Evolutionary conservation across 1,140 invertebrate genomes (phyloP).

Genomic region (Nephila pilipes): DNA sequence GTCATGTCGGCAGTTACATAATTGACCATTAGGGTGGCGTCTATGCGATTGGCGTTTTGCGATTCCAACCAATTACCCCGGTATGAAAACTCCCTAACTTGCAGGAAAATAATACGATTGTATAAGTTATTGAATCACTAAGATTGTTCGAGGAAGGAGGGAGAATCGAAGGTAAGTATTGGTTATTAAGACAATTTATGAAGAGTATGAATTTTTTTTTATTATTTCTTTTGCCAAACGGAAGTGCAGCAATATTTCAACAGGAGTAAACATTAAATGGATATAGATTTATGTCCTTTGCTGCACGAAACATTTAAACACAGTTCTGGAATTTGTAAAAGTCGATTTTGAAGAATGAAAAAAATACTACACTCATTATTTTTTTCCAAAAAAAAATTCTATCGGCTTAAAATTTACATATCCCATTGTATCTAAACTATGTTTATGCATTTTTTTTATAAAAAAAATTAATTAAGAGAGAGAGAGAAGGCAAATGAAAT

Average conservation of each 20-base stretch:
- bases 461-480: no score
- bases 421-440: no score
- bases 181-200: not conserved
- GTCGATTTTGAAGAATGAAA: no score
- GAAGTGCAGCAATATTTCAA: not conserved
- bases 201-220: not conserved
- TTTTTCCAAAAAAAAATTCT: no score
- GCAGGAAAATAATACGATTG: slow-evolving; percentile 1
- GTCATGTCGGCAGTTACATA: slow-evolving; percentile 45
- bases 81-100: not conserved
- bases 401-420: no score
- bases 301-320: no score
- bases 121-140: slow-evolving; percentile 38
- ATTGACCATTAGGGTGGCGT: slow-evolving; percentile 61
- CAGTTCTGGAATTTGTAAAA: no score
- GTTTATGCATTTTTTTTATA: no score
- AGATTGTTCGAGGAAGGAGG: not conserved
- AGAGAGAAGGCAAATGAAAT: no score
- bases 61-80: slow-evolving; percentile 49
- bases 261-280: not conserved
- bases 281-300: no score
- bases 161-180: not conserved
- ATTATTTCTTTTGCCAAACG: not conserved
- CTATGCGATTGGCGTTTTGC: slow-evolving; percentile 33
- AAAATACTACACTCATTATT: no score